These are phyloP conservation scores for Netelia virgata DNA, from an alignment of 2,888 invertebrate genomes.

Conservation along the genomic window DNA sequence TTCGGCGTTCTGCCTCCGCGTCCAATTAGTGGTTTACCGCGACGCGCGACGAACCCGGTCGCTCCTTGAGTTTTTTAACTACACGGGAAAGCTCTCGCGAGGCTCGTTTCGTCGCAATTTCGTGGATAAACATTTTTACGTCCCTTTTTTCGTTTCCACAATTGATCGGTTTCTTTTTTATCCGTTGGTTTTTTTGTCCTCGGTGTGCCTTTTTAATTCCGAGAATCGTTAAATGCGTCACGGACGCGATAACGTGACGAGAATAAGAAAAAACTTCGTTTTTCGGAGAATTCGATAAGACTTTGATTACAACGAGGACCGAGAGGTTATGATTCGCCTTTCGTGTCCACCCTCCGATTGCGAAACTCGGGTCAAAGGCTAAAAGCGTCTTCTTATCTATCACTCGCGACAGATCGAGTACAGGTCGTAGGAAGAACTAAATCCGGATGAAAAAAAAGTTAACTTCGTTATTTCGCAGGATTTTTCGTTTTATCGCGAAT, in stretches of 20 bases:
- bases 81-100: slow-evolving; percentile 39
- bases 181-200: slow-evolving; percentile 17
- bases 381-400: too few species aligned
- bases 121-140: slow-evolving; percentile 20
- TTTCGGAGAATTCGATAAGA: slow-evolving; percentile 4
- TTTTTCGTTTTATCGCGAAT: too few species aligned
- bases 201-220: neutral
- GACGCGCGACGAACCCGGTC: slow-evolving; percentile 3
- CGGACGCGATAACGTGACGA: neutral
- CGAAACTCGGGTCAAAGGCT: neutral
- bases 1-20: slow-evolving; percentile 35
- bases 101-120: slow-evolving; percentile 59
- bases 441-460: too few species aligned
- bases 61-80: slow-evolving; percentile 39
- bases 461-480: too few species aligned
- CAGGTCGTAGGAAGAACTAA: too few species aligned
- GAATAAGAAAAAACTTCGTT: neutral
- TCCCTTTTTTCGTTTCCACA: neutral
- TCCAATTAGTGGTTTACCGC: slow-evolving; percentile 58
- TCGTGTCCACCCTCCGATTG: neutral
- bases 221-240: neutral
- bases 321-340: neutral
- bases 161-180: neutral
- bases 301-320: neutral
- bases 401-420: too few species aligned